Conservation (phyloP, 2,113 vertebrate species). For the Bufo bufo region DNA sequence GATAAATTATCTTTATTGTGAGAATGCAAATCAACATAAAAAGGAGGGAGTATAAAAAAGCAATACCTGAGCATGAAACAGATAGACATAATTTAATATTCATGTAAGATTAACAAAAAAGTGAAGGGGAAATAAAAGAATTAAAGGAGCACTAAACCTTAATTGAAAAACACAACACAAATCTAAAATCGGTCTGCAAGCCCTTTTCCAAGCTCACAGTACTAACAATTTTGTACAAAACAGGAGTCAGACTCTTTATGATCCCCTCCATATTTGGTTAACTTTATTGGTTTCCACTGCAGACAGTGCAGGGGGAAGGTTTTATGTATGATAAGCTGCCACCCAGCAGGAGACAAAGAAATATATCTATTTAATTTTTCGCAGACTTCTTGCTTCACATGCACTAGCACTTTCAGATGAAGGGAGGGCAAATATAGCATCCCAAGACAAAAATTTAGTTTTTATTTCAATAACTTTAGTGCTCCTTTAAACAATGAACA, state of each 20-base stretch:
- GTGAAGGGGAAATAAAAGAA: neutral
- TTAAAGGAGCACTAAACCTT: neutral
- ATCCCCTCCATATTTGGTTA: neutral
- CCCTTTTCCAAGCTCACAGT: neutral
- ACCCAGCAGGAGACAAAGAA: neutral
- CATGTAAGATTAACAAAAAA: neutral
- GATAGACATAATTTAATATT: neutral
- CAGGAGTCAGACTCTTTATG: too few species aligned
- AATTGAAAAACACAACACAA: neutral
- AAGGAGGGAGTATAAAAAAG: neutral
- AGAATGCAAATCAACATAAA: neutral
- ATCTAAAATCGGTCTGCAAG: neutral
- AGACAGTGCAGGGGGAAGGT: neutral
- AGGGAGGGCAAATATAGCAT: neutral
- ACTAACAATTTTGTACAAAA: neutral
- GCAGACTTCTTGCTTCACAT: neutral
- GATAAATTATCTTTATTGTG: neutral
- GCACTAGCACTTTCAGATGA: neutral
- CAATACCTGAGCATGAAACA: neutral
- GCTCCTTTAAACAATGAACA: neutral
- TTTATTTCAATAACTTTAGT: neutral
- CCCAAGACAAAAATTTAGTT: neutral
- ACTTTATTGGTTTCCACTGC: neutral
- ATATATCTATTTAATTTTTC: neutral
- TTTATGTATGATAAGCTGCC: neutral